A percentile compares a stretch with the other conserved stretches of the same genome.
Evolutionary conservation across 2,113 vertebrate genomes (phyloP).

Genomic region (Eptesicus fuscus): DNA sequence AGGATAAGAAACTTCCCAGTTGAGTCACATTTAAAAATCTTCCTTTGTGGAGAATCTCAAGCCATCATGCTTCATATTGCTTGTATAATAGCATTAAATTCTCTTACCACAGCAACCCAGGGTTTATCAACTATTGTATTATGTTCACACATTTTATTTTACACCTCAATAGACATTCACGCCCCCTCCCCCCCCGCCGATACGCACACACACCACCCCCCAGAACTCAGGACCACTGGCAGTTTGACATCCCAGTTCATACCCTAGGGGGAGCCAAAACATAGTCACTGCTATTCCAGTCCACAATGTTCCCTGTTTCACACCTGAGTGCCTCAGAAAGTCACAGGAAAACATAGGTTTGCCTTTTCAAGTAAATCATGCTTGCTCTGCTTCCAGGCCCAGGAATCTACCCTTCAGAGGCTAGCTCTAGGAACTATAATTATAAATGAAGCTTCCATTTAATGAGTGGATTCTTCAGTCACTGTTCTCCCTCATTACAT

Average conservation of each 20-base stretch:
- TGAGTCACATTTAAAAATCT: not conserved
- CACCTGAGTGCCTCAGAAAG: not conserved
- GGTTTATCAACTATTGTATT: not conserved
- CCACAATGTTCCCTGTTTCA: not conserved
- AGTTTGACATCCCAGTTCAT: not conserved
- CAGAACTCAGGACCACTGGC: not conserved
- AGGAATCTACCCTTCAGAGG: not conserved
- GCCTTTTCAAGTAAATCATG: not conserved
- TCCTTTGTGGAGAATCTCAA: not conserved
- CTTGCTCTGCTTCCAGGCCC: not conserved
- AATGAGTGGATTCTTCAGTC: not conserved
- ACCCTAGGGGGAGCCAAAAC: slow-evolving; percentile 44
- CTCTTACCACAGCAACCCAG: not conserved
- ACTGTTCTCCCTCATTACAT: not conserved
- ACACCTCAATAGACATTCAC: not conserved
- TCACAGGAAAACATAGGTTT: not conserved
- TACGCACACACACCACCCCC: too few species aligned
- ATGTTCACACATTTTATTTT: not conserved
- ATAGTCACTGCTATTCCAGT: not conserved
- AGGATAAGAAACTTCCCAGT: not conserved
- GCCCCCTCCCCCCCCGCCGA: too few species aligned
- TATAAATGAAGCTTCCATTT: not conserved
- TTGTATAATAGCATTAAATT: not conserved
- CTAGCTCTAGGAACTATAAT: not conserved
- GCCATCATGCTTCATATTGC: not conserved